phyloP scores from a whole-genome alignment of 2,113 vertebrate species.

The Heterocephalus glaber region DNA sequence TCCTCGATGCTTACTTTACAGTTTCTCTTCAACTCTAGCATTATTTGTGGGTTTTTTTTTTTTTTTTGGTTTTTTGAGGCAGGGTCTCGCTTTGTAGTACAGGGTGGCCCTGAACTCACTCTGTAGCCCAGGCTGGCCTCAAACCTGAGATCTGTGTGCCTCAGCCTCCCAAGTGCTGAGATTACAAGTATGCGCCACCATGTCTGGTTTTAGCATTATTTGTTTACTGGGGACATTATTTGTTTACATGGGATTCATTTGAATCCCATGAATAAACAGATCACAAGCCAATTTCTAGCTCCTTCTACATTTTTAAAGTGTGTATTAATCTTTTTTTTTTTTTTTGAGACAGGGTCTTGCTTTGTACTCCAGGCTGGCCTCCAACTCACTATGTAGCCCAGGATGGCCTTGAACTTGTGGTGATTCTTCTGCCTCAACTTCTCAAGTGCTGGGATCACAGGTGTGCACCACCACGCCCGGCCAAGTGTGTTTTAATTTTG shows the following conservation, averaged over 20 bases:
- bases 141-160: no score
- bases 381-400: no score
- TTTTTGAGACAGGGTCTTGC: neutral
- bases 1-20: neutral
- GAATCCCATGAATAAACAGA: conserved; percentile 35
- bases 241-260: conserved; percentile 42
- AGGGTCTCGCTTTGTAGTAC: no score
- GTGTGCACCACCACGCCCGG: neutral
- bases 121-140: no score
- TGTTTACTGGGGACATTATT: conserved; percentile 18
- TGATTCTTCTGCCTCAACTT: neutral
- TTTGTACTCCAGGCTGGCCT: no score
- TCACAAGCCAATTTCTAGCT: conserved; percentile 31
- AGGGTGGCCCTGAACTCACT: no score
- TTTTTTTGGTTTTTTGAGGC: no score
- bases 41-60: neutral
- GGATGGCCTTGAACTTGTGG: neutral
- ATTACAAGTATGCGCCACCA: neutral
- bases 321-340: conserved; percentile 29
- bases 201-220: neutral
- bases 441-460: neutral
- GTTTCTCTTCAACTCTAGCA: neutral
- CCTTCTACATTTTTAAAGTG: neutral
- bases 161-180: neutral
- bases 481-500: conserved; percentile 39